Base-by-base conservation (phyloP, 2,113 vertebrate species). In the Phalacrocorax aristotelis region DNA sequence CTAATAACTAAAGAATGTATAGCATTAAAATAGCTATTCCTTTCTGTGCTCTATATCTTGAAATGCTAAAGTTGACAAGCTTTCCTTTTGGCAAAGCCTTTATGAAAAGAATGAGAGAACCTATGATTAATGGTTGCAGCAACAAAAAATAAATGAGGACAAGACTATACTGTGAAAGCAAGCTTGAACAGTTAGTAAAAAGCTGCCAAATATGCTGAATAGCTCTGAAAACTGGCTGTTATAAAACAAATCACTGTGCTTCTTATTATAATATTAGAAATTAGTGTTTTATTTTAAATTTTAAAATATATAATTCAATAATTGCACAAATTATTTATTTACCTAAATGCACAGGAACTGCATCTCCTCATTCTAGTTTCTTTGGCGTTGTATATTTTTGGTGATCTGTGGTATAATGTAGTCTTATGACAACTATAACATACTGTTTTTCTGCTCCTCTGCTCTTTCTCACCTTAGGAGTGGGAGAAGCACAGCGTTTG, bases 101-200 rank as follows among this genome's bases (percentile, higher is more conserved):
- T 58, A 80, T 57, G 42, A 77, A 89, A 84, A 96, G 52, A 93
- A 71, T 74, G 25, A 93, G 77, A 91, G 14, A 94, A 91, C 21
- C 44, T 93, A 69, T 89, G 89, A 94, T 91, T 86, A 96, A 94
- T 78, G 46, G 36, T 79, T 94, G 42, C 64, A 95, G 77, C 32
- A 93, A 90, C 54, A 90, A 83, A 68, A 91, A 86, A 76, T 60
- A 86, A 93, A 94, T 82, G 42, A 90, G 51, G 51, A 86, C 64
- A 95, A 90, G 30, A 83, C 46, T 57, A 40, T 48, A 84, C 6
- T 62, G 34, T 87, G 80, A 97, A 97, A 96, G 71, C 48, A 91
- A 84, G 40, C 22, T 82, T 95, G 69, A 94, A 52, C 38, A 76
- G 61, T 46, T 42, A 86, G 64, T 40, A 88, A 90, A 74, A 90